These are phyloP conservation scores for Sarcophaga rosellei DNA, from an alignment of 2,888 invertebrate genomes.

Conservation along the genomic window DNA sequence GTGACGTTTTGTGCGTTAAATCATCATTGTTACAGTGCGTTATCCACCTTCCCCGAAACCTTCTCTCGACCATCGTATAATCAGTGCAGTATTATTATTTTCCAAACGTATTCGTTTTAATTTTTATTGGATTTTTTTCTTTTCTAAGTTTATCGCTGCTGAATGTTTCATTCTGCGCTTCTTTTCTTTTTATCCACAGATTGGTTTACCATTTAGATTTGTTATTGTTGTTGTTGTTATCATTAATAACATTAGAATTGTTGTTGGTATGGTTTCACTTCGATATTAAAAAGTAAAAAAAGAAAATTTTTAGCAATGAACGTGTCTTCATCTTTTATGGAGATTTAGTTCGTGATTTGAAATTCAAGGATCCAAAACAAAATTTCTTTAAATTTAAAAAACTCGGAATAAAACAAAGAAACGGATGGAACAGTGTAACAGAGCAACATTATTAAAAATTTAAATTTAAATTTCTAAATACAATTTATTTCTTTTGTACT, in stretches of 20 bases:
- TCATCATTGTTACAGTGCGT: slow-evolving; percentile 73
- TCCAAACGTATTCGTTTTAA: slow-evolving; percentile 78
- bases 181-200: neutral
- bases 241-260: slow-evolving; percentile 73
- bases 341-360: slow-evolving; percentile 33
- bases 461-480: too few relatives aligned
- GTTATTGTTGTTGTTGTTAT: slow-evolving; percentile 42
- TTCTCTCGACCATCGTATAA: slow-evolving; percentile 65
- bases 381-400: too few relatives aligned
- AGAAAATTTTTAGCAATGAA: slow-evolving; percentile 22
- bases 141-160: slow-evolving; percentile 3
- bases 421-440: too few relatives aligned
- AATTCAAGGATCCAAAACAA: neutral
- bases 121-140: slow-evolving; percentile 76
- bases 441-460: too few relatives aligned
- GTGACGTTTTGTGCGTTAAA: slow-evolving; percentile 77
- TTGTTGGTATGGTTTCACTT: slow-evolving; percentile 65
- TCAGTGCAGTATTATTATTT: slow-evolving; percentile 78
- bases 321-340: slow-evolving; percentile 54
- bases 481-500: too few relatives aligned
- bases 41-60: neutral
- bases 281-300: slow-evolving; percentile 23
- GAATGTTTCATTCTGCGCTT: neutral
- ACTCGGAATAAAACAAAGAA: too few relatives aligned
- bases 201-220: neutral